A percentile compares a stretch with the other conserved stretches of the same genome.
Evolutionary conservation across 2,888 invertebrate genomes (phyloP).

Genomic region (Caenorhabditis sinica): DNA sequence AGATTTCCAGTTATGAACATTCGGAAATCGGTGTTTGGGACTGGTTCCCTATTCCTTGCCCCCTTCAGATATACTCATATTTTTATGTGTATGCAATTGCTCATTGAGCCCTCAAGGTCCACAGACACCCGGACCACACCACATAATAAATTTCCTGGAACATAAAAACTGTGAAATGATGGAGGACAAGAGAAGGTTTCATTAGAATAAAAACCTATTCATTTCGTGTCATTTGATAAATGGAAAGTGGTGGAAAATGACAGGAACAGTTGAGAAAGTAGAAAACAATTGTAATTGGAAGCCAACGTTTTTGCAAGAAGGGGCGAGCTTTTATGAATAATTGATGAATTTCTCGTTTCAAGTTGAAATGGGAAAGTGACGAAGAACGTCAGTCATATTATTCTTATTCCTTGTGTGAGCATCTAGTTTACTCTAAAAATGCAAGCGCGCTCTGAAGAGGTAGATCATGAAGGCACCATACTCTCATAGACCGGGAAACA

Average conservation of each 20-base stretch:
- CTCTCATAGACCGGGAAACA: not conserved
- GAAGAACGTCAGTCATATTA: not conserved
- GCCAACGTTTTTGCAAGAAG: slow-evolving; percentile 40
- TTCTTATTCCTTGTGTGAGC: not conserved
- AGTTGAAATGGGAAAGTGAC: slow-evolving; percentile 11
- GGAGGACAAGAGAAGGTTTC: slow-evolving; percentile 2
- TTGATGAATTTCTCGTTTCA: slow-evolving; percentile 30
- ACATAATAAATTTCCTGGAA: slow-evolving; percentile 28
- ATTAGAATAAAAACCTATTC: not conserved
- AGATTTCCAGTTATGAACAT: not conserved
- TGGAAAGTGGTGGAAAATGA: slow-evolving; percentile 22
- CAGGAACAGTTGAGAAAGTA: slow-evolving; percentile 10
- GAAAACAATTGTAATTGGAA: slow-evolving; percentile 55
- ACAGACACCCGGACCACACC: not conserved
- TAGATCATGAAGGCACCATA: not conserved
- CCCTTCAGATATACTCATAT: not conserved
- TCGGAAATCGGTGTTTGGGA: slow-evolving; percentile 1
- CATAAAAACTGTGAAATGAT: not conserved
- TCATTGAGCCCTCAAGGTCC: slow-evolving; percentile 32
- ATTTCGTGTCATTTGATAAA: slow-evolving; percentile 51
- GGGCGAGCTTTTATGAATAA: slow-evolving; percentile 35
- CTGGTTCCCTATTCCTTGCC: slow-evolving; percentile 4
- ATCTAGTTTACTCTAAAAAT: not conserved
- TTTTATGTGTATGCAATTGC: slow-evolving; percentile 12
- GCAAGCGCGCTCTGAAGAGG: slow-evolving; percentile 23